These are phyloP conservation scores for Arremon brunneinucha DNA, from an alignment of 2,797 vertebrate species.

Conservation along the genomic window DNA sequence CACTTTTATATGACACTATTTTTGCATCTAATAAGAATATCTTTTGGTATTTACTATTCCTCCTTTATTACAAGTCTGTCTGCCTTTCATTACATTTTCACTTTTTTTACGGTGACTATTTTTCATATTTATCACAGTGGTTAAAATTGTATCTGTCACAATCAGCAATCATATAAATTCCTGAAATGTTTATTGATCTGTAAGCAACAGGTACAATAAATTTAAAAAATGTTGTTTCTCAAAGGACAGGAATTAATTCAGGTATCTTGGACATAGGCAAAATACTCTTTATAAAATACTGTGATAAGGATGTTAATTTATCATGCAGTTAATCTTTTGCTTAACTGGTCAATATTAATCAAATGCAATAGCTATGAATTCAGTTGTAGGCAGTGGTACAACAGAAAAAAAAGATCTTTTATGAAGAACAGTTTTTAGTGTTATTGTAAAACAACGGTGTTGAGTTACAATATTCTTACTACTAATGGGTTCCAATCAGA, in stretches of 20 bases:
- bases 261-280: background rate
- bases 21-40: slow-evolving; percentile 31
- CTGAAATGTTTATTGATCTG: slow-evolving; percentile 49
- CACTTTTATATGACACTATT: slow-evolving; percentile 19
- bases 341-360: slow-evolving; percentile 42
- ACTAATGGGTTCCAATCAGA: background rate
- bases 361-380: background rate
- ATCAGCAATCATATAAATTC: slow-evolving; percentile 3
- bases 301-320: slow-evolving; percentile 28
- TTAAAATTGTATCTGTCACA: slow-evolving; percentile 42
- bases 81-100: slow-evolving; percentile 25
- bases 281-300: background rate
- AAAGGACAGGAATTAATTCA: slow-evolving; percentile 12
- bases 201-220: slow-evolving; percentile 29
- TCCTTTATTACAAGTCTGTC: background rate
- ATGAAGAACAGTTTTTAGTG: background rate
- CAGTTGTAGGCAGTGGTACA: background rate
- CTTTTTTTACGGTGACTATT: slow-evolving; percentile 26
- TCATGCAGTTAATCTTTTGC: slow-evolving; percentile 14
- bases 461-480: background rate
- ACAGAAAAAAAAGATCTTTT: background rate
- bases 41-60: background rate
- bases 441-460: background rate
- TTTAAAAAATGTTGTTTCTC: background rate
- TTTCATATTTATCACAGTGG: slow-evolving; percentile 46